Evolutionary conservation across 2,888 invertebrate species (phyloP).

Genomic region (Macaria liturata): DNA sequence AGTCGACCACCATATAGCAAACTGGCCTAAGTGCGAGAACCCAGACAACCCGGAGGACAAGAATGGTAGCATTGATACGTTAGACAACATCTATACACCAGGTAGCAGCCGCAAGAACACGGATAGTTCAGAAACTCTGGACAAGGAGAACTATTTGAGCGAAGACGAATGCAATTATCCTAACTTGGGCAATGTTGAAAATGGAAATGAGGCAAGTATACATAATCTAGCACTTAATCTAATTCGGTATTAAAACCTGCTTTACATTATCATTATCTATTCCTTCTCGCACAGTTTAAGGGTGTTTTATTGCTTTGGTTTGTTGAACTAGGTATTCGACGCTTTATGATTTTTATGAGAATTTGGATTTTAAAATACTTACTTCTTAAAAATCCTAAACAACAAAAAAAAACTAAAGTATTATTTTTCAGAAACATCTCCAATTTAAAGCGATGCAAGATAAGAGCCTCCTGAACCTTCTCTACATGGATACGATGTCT

Average conservation of each 20-base stretch:
- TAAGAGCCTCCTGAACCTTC: conserved; percentile 61
- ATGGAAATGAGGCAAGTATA: conserved; percentile 53
- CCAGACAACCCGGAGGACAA: conserved; percentile 50
- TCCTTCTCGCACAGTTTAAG: no score
- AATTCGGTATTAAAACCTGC: conserved; percentile 6
- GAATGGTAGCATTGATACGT: conserved; percentile 63
- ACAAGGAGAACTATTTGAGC: conserved; percentile 64
- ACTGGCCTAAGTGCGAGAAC: conserved; percentile 58
- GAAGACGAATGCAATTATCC: conserved; percentile 71
- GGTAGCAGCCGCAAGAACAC: conserved; percentile 73
- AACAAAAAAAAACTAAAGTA: no score
- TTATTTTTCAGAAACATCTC: conserved; percentile 34
- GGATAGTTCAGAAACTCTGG: conserved; percentile 71
- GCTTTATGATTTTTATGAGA: no score
- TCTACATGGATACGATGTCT: conserved; percentile 77
- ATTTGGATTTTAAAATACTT: no score
- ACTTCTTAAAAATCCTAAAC: no score
- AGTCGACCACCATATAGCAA: conserved; percentile 69
- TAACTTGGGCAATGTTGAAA: conserved; percentile 55
- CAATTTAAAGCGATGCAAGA: conserved; percentile 57
- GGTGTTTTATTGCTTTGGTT: no score
- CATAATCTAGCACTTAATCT: conserved; percentile 7
- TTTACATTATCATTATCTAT: background rate
- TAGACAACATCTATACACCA: conserved; percentile 67
- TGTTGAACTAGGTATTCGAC: no score